These are phyloP conservation scores for Pseudomyrmex dendroicus DNA, from an alignment of 1,140 invertebrate genomes.

Conservation along the genomic window DNA sequence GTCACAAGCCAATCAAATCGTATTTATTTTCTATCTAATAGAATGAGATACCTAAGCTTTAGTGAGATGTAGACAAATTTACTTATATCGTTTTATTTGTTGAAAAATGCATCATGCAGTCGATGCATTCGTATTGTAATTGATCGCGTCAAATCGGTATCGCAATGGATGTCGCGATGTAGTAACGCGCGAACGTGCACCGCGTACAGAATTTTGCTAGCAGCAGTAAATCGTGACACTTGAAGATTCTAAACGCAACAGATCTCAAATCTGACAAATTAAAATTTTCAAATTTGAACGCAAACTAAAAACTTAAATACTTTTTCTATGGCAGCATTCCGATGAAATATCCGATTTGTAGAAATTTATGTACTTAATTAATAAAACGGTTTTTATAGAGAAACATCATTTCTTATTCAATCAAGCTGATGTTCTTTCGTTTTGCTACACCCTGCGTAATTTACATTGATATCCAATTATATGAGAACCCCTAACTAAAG, in stretches of 20 bases:
- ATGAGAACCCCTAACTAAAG: not conserved
- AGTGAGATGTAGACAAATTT: not conserved
- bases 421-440: slow-evolving; percentile 5
- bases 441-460: not conserved
- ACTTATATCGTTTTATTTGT: not conserved
- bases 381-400: not conserved
- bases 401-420: not conserved
- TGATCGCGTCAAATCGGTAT: not conserved
- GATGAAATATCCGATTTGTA: too few species aligned
- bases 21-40: not conserved
- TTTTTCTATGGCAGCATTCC: too few species aligned
- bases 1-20: slow-evolving; percentile 14
- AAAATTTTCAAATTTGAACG: not conserved
- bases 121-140: not conserved
- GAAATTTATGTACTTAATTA: too few species aligned
- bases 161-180: not conserved
- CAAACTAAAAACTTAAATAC: too few species aligned
- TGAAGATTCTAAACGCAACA: not conserved
- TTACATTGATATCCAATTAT: slow-evolving; percentile 23
- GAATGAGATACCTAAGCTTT: too few species aligned
- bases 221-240: not conserved
- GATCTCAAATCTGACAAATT: not conserved
- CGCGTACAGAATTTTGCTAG: not conserved
- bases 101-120: not conserved
- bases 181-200: not conserved